phyloP scores from a whole-genome alignment of 2,888 invertebrate genomes.

The Luperina testacea region DNA sequence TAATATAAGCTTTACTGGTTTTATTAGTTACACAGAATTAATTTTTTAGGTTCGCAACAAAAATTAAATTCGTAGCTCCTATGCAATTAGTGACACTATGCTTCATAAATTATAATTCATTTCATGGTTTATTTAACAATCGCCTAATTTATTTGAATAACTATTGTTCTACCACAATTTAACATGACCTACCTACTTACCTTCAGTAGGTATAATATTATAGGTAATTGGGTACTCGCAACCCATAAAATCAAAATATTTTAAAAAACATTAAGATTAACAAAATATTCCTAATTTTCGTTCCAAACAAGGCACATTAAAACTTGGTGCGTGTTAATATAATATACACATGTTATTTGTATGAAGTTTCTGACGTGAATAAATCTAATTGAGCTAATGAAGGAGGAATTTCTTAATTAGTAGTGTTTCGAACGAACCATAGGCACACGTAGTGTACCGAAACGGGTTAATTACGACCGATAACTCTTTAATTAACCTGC shows the following conservation, averaged over 20 bases:
- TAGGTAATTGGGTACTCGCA: background rate
- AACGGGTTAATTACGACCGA: conserved; percentile 88
- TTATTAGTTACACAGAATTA: background rate
- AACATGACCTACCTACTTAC: conserved; percentile 47
- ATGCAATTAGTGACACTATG: conserved; percentile 36
- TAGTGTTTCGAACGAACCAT: conserved; percentile 85
- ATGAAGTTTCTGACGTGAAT: conserved; percentile 80
- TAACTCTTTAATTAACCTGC: conserved; percentile 90
- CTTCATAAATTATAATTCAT: conserved; percentile 33
- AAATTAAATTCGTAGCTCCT: conserved; percentile 15
- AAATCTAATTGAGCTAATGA: conserved; percentile 88
- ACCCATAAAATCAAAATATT: conserved; percentile 43
- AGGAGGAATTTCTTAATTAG: conserved; percentile 89
- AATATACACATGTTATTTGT: conserved; percentile 68
- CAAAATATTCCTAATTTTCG: conserved; percentile 61
- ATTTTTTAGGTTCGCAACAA: background rate
- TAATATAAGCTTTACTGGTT: background rate
- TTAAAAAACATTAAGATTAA: conserved; percentile 60
- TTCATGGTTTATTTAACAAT: conserved; percentile 44
- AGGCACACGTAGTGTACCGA: conserved; percentile 86
- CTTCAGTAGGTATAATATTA: background rate
- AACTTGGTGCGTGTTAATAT: conserved; percentile 62
- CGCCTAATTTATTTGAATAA: conserved; percentile 26
- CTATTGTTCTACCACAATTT: conserved; percentile 40
- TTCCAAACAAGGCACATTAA: conserved; percentile 52